phyloP scores from a whole-genome alignment of 2,888 invertebrate species.

The Polylopha cassiicola region DNA sequence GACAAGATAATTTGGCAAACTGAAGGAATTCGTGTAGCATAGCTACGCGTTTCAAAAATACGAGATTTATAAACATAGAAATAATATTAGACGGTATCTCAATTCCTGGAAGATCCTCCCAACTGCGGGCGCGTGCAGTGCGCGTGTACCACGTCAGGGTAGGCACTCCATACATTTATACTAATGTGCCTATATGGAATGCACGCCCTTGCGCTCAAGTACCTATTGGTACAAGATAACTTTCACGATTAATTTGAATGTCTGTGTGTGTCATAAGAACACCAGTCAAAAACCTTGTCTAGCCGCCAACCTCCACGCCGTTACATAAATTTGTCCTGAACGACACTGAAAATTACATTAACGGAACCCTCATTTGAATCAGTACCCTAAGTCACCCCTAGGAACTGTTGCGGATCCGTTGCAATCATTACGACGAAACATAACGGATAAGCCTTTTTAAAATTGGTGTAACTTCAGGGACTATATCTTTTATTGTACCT shows the following conservation, averaged over 20 bases:
- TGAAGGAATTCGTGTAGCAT: conserved; percentile 1
- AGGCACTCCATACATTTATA: no score
- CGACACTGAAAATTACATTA: conserved; percentile 51
- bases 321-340: conserved; percentile 45
- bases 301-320: conserved; percentile 25
- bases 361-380: conserved; percentile 46
- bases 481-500: no score
- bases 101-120: no score
- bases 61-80: no score
- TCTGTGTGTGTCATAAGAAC: neutral
- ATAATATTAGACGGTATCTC: no score
- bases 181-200: no score
- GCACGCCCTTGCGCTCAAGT: no score
- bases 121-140: no score
- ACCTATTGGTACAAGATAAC: no score
- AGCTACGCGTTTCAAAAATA: no score
- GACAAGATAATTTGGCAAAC: neutral
- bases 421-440: conserved; percentile 5
- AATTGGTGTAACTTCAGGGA: neutral
- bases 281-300: conserved; percentile 10
- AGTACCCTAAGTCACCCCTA: conserved; percentile 42
- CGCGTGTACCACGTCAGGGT: no score
- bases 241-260: no score
- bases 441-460: conserved; percentile 13
- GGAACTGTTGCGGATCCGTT: conserved; percentile 31